A percentile compares a stretch with the other conserved stretches of the same genome.
Evolutionary conservation across 1,140 invertebrate species (phyloP).

Genomic region (Drosophila serrata): DNA sequence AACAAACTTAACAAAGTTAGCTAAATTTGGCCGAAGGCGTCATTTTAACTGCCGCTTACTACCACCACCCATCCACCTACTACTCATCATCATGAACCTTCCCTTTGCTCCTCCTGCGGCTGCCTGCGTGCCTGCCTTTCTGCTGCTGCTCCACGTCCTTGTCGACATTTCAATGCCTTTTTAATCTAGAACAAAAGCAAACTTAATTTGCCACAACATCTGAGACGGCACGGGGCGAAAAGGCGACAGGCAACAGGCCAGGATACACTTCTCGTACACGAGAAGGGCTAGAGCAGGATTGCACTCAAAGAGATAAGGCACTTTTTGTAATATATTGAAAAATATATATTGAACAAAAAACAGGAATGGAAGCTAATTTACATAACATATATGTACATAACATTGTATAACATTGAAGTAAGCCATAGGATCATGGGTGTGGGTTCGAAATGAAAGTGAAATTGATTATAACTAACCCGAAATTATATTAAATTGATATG

Average conservation of each 20-base stretch:
- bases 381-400: no score
- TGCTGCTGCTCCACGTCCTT: slow-evolving; percentile 4
- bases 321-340: not conserved
- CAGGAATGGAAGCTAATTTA: no score
- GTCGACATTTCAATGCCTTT: slow-evolving; percentile 66
- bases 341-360: not conserved
- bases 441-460: no score
- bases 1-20: slow-evolving; percentile 63
- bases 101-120: not conserved
- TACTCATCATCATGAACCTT: not conserved
- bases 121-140: not conserved
- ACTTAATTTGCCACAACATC: slow-evolving; percentile 70
- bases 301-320: not conserved
- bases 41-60: slow-evolving; percentile 62
- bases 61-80: slow-evolving; percentile 1
- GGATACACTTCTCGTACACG: slow-evolving; percentile 2
- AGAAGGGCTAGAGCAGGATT: not conserved
- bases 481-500: no score
- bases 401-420: no score
- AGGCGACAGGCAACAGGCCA: slow-evolving; percentile 23
- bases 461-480: no score
- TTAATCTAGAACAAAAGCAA: slow-evolving; percentile 72
- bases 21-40: slow-evolving; percentile 61
- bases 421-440: no score
- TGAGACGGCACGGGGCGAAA: slow-evolving; percentile 39